Evolutionary conservation across 2,113 vertebrate genomes (phyloP), one percentile per base, ranked within the genome.

Genomic region (Rana temporaria): DNA sequence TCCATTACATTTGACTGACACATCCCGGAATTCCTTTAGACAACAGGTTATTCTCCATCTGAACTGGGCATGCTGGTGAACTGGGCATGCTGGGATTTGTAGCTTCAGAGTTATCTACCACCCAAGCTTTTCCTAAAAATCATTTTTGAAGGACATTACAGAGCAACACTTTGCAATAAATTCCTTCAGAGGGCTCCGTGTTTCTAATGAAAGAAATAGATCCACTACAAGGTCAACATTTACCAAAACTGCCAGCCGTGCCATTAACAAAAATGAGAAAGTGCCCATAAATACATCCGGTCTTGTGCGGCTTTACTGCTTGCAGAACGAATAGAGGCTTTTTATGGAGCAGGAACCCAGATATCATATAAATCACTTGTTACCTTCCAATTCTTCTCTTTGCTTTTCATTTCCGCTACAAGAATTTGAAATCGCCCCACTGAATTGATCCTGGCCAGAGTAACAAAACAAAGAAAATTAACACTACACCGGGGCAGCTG

Each of bases 341-440:
- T 79, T 68, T 57, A 56, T 59, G n/a, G 64, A 26, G 24, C 8
- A 19, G 6, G 66, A 79, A 38, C 63, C 60, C 59, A 34, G 26
- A 79, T 68, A 79, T 56, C 53, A 26, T 55, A n/a, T 68, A 79
- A 79, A 79, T 79, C 76, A 78, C 42, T 8, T 38, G 76, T 67
- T 34, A 38, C 76, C 11, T 65, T 56, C 30, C 55, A 2, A 68
- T 34, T 66, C 52, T 68, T 57, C 55, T n/a, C 17, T 56, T 69
- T 69, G 34, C 48, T 42, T 70, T 70, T 48, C 15, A 34, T 68
- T 79, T 79, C 53, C 30, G 14, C 76, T 78, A 53, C 63, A 66
- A 78, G 76, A 34, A 78, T 56, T 66, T 63, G 17, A 66, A 60
- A 59, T 70, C 66, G 17, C 42, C 32, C 18, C 26, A 24, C 42